phyloP scores from a whole-genome alignment of 1,140 invertebrate species.

The Trichoplusia ni region DNA sequence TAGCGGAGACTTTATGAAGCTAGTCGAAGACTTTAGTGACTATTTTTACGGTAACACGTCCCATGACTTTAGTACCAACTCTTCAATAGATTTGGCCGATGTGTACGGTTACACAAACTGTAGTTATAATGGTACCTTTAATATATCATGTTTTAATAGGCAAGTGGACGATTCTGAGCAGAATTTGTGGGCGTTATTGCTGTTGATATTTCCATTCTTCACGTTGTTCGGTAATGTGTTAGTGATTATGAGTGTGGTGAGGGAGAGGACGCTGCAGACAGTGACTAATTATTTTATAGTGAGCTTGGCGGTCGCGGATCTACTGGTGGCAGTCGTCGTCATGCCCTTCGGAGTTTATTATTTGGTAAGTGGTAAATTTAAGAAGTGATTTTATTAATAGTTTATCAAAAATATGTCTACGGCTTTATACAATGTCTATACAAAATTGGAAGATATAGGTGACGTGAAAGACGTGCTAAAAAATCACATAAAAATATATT shows the following conservation, averaged over 20 bases:
- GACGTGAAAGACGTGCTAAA: too few relatives aligned
- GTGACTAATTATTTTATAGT: constrained; percentile 99
- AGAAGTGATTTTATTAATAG: too few relatives aligned
- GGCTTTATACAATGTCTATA: too few relatives aligned
- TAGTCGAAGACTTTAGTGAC: constrained; percentile 84
- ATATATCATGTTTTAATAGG: constrained; percentile 71
- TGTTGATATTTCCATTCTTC: constrained; percentile 95
- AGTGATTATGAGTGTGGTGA: constrained; percentile 95
- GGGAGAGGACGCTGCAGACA: constrained; percentile 94
- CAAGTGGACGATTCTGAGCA: constrained; percentile 71
- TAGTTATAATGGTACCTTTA: constrained; percentile 78
- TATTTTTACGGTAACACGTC: constrained; percentile 82
- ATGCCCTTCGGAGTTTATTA: constrained; percentile 99
- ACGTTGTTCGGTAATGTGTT: constrained; percentile 98
- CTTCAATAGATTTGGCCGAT: constrained; percentile 64
- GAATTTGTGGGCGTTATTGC: constrained; percentile 92
- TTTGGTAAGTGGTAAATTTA: constrained; percentile 88
- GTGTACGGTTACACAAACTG: constrained; percentile 71
- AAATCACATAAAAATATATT: too few relatives aligned
- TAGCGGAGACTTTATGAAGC: constrained; percentile 75
- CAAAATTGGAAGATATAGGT: too few relatives aligned
- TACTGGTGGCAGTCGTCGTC: constrained; percentile 96
- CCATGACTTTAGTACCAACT: constrained; percentile 62
- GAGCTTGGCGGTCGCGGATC: constrained; percentile 97
- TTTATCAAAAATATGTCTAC: too few relatives aligned